Conservation (phyloP, 2,888 invertebrate species). For the Eupithecia abbreviata region DNA sequence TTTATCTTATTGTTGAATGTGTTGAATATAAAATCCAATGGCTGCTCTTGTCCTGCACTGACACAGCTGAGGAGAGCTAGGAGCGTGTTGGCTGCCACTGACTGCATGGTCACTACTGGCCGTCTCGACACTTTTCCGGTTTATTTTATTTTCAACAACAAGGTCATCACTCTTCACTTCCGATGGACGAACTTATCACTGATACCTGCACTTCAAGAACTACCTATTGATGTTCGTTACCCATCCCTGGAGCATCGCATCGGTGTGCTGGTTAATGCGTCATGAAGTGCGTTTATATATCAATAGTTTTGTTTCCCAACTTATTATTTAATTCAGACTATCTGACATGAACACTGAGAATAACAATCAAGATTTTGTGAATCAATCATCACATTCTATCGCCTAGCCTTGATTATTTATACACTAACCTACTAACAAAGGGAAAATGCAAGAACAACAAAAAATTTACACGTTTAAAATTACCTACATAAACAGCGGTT, state of each 20-base stretch:
- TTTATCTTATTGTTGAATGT: background rate
- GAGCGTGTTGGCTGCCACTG: background rate
- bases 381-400: background rate
- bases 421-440: background rate
- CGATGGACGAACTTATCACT: background rate
- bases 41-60: background rate
- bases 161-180: background rate
- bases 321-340: background rate
- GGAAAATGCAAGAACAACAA: background rate
- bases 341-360: background rate
- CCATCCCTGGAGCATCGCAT: background rate
- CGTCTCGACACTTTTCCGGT: background rate
- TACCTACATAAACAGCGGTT: background rate
- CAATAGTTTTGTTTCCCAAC: background rate
- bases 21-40: background rate
- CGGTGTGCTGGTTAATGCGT: background rate
- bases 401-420: background rate
- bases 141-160: background rate
- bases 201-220: background rate
- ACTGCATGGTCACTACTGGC: conserved; percentile 1
- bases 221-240: background rate
- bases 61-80: background rate
- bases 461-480: background rate
- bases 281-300: background rate
- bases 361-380: background rate